phyloP scores from a whole-genome alignment of 2,888 invertebrate genomes.

The Dione juno region DNA sequence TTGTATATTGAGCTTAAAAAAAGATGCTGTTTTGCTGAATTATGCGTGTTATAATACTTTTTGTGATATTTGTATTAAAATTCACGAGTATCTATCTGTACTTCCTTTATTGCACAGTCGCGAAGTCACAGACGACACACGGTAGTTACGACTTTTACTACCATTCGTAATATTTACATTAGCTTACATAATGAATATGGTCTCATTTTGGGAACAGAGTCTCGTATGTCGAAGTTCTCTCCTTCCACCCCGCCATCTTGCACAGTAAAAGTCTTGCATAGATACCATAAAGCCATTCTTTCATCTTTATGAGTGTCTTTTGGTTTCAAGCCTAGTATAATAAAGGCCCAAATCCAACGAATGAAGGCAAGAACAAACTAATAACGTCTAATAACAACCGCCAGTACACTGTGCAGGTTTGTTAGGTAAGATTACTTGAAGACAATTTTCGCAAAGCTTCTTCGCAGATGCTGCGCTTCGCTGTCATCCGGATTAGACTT shows the following conservation, averaged over 20 bases:
- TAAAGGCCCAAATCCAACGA: background rate
- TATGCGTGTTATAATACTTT: background rate
- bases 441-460: slow-evolving; percentile 32
- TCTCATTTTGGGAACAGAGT: too few species aligned
- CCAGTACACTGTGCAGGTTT: slow-evolving; percentile 20
- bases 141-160: too few species aligned
- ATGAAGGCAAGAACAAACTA: slow-evolving; percentile 6
- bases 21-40: background rate
- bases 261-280: too few species aligned
- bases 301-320: background rate
- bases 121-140: too few species aligned
- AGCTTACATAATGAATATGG: too few species aligned
- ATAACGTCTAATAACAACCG: slow-evolving; percentile 1
- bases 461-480: slow-evolving; percentile 1
- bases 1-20: slow-evolving; percentile 9
- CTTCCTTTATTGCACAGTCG: too few species aligned
- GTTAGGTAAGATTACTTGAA: slow-evolving; percentile 34
- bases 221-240: too few species aligned
- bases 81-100: background rate
- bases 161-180: too few species aligned
- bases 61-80: background rate
- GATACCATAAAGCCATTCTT: too few species aligned
- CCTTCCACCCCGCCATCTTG: too few species aligned
- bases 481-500: slow-evolving; percentile 17
- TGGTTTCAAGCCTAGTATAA: background rate